Percentiles rank a stretch among this genome's conserved stretches.
Evolutionary conservation across 2,113 vertebrate species (phyloP).

Genomic region (Sceloporus undulatus): DNA sequence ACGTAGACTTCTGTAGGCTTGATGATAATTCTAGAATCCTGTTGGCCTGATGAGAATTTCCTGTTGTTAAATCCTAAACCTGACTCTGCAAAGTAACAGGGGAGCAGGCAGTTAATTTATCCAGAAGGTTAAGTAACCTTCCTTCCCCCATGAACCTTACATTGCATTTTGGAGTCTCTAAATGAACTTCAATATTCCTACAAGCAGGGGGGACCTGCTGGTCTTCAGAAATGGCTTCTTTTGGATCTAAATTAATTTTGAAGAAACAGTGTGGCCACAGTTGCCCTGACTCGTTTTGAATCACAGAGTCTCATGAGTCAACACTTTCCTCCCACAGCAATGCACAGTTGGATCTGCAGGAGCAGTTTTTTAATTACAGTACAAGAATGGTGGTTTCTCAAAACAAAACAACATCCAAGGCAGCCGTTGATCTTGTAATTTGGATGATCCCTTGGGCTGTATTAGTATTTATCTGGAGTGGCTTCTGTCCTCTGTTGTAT

Average conservation of each 20-base stretch:
- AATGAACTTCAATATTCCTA: fast-evolving
- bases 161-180: not conserved
- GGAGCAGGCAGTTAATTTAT: conserved; percentile 3
- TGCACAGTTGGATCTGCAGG: not conserved
- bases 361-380: not conserved
- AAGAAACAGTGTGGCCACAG: not conserved
- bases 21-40: not conserved
- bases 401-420: not conserved
- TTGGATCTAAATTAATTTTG: not conserved
- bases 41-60: not conserved
- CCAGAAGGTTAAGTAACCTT: not conserved
- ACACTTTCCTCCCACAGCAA: not conserved
- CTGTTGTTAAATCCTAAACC: not conserved
- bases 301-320: not conserved
- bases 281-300: too few species aligned
- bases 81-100: not conserved
- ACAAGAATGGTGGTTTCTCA: not conserved
- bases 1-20: not conserved
- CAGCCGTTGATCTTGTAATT: not conserved
- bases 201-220: not conserved
- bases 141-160: not conserved
- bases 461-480: not conserved
- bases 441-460: too few species aligned
- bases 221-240: not conserved
- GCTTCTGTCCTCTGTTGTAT: not conserved